These are phyloP conservation scores for Hydrotaea cyrtoneurina DNA, from an alignment of 2,888 invertebrate genomes.

Conservation along the genomic window DNA sequence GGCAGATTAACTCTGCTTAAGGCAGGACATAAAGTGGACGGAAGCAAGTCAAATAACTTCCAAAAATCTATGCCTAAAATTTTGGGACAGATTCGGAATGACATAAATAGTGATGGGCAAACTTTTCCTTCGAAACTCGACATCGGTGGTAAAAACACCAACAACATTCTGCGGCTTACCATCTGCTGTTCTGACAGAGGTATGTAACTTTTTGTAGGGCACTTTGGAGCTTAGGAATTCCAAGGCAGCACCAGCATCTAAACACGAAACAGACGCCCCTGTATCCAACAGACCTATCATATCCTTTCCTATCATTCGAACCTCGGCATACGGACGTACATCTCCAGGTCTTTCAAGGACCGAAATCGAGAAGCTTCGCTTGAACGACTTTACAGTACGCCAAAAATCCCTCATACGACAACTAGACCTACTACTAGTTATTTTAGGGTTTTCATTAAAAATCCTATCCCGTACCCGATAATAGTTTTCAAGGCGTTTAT, in stretches of 20 bases:
- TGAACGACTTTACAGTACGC: conserved; percentile 23
- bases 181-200: conserved; percentile 38
- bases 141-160: conserved; percentile 21
- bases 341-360: conserved; percentile 37
- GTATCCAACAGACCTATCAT: conserved; percentile 50
- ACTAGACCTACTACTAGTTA: not conserved
- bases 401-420: too few species aligned
- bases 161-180: conserved; percentile 24
- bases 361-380: not conserved
- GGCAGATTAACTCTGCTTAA: not conserved
- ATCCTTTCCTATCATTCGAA: conserved; percentile 33
- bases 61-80: conserved; percentile 50
- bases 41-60: conserved; percentile 27
- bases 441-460: conserved; percentile 1
- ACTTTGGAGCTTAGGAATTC: conserved; percentile 25
- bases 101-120: conserved; percentile 5
- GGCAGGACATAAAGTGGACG: not conserved
- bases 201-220: conserved; percentile 1
- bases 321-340: conserved; percentile 53
- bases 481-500: conserved; percentile 35
- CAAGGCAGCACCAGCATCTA: too few species aligned
- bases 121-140: not conserved
- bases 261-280: too few species aligned
- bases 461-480: conserved; percentile 28
- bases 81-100: conserved; percentile 43